These are phyloP conservation scores for Thamnophis sirtalis DNA, from an alignment of 2,113 vertebrate species.

Conservation along the genomic window DNA sequence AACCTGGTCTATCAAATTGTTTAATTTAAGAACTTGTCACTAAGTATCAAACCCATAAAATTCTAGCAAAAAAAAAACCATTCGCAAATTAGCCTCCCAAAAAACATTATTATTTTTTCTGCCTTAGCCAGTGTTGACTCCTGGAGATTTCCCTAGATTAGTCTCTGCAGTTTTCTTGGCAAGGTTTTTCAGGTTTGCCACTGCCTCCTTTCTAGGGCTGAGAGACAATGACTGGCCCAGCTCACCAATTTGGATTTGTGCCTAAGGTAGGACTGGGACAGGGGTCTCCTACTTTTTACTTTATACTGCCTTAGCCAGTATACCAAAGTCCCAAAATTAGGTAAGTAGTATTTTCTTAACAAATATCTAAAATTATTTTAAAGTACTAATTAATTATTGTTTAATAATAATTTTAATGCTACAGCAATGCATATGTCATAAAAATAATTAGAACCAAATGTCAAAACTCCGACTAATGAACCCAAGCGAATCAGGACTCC, in stretches of 20 bases:
- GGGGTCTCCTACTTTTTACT: neutral
- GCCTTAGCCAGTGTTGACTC: neutral
- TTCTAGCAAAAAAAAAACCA: neutral
- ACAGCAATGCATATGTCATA: neutral
- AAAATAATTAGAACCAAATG: neutral
- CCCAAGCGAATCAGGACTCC: no score
- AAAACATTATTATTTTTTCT: neutral
- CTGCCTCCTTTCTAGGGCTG: neutral
- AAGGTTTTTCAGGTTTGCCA: neutral
- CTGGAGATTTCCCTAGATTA: neutral
- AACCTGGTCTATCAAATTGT: neutral
- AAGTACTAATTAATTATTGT: neutral
- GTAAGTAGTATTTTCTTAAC: neutral
- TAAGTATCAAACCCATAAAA: neutral
- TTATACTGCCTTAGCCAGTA: neutral
- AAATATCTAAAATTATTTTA: neutral
- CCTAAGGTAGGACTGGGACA: neutral
- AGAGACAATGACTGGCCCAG: neutral
- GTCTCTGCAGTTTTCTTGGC: neutral
- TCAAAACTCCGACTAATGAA: no score
- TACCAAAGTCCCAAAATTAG: neutral
- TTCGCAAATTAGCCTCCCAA: neutral
- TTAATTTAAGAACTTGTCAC: neutral
- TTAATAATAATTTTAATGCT: neutral
- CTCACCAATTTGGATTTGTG: neutral